Evolutionary conservation across 2,888 invertebrate genomes (phyloP).

Genomic region (Zonitis immaculata): DNA sequence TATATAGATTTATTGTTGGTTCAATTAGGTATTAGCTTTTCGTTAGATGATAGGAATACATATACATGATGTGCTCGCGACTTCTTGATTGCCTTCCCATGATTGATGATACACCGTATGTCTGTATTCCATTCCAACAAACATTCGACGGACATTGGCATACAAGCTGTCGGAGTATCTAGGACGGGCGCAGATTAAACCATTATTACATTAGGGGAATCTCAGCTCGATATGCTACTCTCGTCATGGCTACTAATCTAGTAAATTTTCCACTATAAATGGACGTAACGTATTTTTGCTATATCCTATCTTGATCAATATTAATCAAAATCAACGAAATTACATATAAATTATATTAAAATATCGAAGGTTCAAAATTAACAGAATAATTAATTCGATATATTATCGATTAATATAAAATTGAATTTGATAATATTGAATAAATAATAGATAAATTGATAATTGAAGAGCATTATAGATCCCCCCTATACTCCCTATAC

Average conservation of each 20-base stretch:
- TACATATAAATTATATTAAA: neutral
- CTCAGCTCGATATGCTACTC: constrained; percentile 35
- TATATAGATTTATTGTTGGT: neutral
- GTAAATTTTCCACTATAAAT: constrained; percentile 1
- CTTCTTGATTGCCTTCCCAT: constrained; percentile 41
- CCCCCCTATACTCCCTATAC: constrained; percentile 27
- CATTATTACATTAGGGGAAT: constrained; percentile 44
- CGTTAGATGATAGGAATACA: constrained; percentile 13
- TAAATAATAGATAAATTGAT: constrained; percentile 13
- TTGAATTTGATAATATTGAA: neutral
- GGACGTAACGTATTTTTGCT: neutral
- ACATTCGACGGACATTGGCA: constrained; percentile 38
- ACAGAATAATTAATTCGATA: neutral
- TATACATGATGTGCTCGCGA: constrained; percentile 25
- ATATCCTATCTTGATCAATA: neutral
- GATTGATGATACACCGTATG: constrained; percentile 43
- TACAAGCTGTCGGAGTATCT: constrained; percentile 40
- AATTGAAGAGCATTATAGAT: constrained; percentile 27
- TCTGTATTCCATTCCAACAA: constrained; percentile 36
- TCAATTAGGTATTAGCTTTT: constrained; percentile 14
- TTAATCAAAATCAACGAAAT: neutral
- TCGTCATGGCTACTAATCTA: constrained; percentile 18
- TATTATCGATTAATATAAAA: neutral
- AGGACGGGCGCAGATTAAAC: constrained; percentile 42
- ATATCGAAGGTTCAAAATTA: too few relatives aligned